A percentile compares a stretch with the other conserved stretches of the same genome.
phyloP scores from a whole-genome alignment of 1,140 invertebrate species.

The Nasonia vitripennis region DNA sequence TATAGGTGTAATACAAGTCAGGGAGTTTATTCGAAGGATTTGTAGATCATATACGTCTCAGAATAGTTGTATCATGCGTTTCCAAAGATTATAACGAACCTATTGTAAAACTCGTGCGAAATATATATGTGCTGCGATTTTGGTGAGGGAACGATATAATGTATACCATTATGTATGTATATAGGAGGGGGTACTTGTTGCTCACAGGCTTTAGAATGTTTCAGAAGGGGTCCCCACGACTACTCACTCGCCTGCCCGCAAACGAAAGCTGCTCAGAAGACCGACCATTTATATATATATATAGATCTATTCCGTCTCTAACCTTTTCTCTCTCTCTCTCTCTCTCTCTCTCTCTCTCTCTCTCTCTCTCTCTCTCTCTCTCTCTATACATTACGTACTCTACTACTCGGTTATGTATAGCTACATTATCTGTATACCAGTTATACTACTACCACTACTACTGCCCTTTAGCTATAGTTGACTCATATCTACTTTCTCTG shows the following conservation, averaged over 20 bases:
- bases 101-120: neutral
- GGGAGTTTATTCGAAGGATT: neutral
- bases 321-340: neutral
- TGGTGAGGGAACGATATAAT: neutral
- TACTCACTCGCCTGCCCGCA: neutral
- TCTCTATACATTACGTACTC: conserved; percentile 16
- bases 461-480: conserved; percentile 25
- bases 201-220: conserved; percentile 50
- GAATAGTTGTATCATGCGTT: neutral
- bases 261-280: conserved; percentile 6
- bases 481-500: conserved; percentile 3
- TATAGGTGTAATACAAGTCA: neutral
- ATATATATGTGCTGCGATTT: no score
- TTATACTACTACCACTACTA: conserved; percentile 5
- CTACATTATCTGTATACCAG: neutral
- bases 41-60: neutral
- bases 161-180: neutral
- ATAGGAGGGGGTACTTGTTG: conserved; percentile 33
- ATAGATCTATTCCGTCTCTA: neutral
- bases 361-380: neutral
- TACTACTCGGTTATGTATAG: neutral
- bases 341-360: neutral
- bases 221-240: conserved; percentile 27
- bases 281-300: neutral
- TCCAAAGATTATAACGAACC: neutral